Percentiles rank a stretch among this genome's conserved stretches.
These are phyloP conservation scores for Ormyrus thymus DNA, from an alignment of 2,888 invertebrate genomes.

Conservation along the genomic window DNA sequence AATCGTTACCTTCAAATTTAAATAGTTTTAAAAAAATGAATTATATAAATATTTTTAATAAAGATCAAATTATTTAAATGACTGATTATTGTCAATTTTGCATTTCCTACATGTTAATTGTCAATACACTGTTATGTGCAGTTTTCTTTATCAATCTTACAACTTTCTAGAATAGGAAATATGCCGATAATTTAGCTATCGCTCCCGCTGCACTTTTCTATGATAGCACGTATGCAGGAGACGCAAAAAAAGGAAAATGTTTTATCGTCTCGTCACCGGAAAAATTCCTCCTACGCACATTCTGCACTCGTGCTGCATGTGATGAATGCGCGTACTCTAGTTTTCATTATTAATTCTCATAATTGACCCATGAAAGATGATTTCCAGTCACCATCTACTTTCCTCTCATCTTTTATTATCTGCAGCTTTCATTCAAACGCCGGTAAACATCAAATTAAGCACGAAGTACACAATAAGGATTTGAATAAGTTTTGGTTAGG, in stretches of 20 bases:
- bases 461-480: no score
- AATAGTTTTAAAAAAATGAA: neutral
- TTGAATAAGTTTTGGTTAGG: no score
- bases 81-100: neutral
- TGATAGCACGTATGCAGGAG: neutral
- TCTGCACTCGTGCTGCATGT: no score
- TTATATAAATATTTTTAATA: neutral
- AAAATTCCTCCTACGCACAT: slow-evolving; percentile 3
- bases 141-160: slow-evolving; percentile 6
- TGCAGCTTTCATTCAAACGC: neutral
- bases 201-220: slow-evolving; percentile 3
- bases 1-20: neutral
- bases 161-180: slow-evolving; percentile 34
- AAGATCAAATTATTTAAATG: neutral
- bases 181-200: slow-evolving; percentile 8
- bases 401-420: no score
- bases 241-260: neutral
- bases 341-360: no score
- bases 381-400: no score
- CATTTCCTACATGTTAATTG: neutral
- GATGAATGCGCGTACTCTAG: no score
- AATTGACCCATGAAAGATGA: no score
- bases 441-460: no score
- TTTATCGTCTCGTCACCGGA: neutral
- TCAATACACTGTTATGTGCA: neutral